Evolutionary conservation across 2,888 invertebrate genomes (phyloP).

Genomic region (Yponomeuta evonymella): DNA sequence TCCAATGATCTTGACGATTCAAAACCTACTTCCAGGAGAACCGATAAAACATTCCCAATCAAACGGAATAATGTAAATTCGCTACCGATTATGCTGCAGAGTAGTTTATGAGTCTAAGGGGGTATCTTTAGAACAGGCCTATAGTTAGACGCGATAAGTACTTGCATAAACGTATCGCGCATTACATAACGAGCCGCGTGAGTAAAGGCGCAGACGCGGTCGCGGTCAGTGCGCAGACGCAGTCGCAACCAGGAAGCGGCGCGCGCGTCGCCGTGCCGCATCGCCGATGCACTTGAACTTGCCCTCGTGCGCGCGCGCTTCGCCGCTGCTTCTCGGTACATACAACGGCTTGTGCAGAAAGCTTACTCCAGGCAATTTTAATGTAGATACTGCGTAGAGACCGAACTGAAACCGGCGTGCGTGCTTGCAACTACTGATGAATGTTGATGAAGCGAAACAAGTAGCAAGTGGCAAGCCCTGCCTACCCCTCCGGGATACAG

Average conservation of each 20-base stretch:
- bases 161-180: conserved; percentile 8
- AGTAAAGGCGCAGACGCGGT: conserved; percentile 33
- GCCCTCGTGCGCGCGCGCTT: conserved; percentile 32
- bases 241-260: conserved; percentile 52
- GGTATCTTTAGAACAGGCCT: neutral
- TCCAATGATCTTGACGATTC: too few species aligned
- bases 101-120: neutral
- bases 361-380: neutral
- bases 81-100: too few species aligned
- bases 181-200: conserved; percentile 22
- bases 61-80: too few species aligned
- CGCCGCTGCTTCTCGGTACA: neutral
- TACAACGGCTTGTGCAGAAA: neutral
- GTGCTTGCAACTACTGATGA: too few species aligned
- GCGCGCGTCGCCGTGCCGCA: conserved; percentile 46
- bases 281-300: conserved; percentile 61
- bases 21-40: too few species aligned
- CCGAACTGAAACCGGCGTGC: neutral
- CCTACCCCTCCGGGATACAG: too few species aligned
- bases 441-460: too few species aligned
- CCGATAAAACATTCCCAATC: too few species aligned
- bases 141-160: conserved; percentile 4
- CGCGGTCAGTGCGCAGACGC: conserved; percentile 31
- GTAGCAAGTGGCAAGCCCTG: too few species aligned
- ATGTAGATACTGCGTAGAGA: neutral